Percentiles rank a stretch among this genome's conserved stretches.
Conservation (phyloP, 2,113 vertebrate genomes). For the Pleuronectes platessa region DNA sequence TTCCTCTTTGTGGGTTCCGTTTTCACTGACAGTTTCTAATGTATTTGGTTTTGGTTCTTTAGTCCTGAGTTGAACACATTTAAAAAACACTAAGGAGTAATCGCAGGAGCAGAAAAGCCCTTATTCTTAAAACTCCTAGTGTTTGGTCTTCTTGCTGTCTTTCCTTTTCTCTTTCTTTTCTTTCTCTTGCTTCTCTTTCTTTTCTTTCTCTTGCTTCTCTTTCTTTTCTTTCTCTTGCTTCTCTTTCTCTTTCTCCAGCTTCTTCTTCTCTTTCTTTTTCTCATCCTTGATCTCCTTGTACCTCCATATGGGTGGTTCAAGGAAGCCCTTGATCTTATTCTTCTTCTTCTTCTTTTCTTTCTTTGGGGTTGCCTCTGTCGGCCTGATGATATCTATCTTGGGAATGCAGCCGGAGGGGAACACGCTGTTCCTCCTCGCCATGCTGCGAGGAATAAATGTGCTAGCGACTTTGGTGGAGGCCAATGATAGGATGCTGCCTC, state of each 20-base stretch:
- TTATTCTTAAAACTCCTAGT: slow-evolving; percentile 18
- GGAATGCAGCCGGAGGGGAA: slow-evolving; percentile 81
- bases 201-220: slow-evolving; percentile 33
- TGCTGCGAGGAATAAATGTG: slow-evolving; percentile 72
- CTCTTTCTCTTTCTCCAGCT: slow-evolving; percentile 72
- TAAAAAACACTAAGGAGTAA: not conserved
- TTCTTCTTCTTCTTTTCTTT: slow-evolving; percentile 62
- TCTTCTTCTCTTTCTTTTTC: slow-evolving; percentile 74
- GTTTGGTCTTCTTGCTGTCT: slow-evolving; percentile 37
- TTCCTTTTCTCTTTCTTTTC: slow-evolving; percentile 57
- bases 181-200: slow-evolving; percentile 18
- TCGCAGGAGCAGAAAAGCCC: not conserved
- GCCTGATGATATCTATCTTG: slow-evolving; percentile 82
- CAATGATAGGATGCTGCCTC: slow-evolving; percentile 68
- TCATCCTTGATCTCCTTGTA: slow-evolving; percentile 85
- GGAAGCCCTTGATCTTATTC: slow-evolving; percentile 62
- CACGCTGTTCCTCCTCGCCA: slow-evolving; percentile 74
- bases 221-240: slow-evolving; percentile 77
- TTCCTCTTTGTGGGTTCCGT: not conserved
- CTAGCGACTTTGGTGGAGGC: slow-evolving; percentile 52
- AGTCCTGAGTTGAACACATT: slow-evolving; percentile 2
- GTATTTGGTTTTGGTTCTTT: not conserved
- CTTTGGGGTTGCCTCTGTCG: slow-evolving; percentile 1
- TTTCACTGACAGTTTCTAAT: not conserved
- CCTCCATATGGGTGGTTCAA: slow-evolving; percentile 85